Base-by-base conservation (phyloP, 2,888 invertebrate genomes). In the Spilarctia lutea region DNA sequence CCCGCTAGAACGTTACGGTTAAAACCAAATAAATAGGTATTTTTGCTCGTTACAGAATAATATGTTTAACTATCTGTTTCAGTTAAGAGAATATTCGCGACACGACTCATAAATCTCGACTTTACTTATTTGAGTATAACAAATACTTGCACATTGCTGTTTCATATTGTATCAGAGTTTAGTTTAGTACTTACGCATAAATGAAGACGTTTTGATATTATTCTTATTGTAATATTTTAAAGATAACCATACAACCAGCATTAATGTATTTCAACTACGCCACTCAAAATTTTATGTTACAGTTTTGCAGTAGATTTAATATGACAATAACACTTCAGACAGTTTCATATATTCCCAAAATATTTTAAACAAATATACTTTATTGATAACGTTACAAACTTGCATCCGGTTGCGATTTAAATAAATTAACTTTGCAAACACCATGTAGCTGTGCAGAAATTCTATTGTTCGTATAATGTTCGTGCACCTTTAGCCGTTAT, bases 401-500 rank as follows among this genome's bases (percentile, higher is more conserved):
- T 7, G 30, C 30, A 7, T 2, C 18, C 7, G 7, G 16, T 30
- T 4, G 16, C n/a, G 2, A 13, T 4, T 60, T 27, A 27, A 16
- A 27, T 30, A 60, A 27, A 60, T 16, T 11, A 56, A 2, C 52
- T 52, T 56, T 60, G 13, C 1, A 11, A 70, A 39, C 69, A 70
- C 2, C 39, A 35, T 70, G 27, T 70, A 66, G 70, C 65, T 75
- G 30, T 67, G 67, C 42, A 72, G 45, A 52, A 73, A 48, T 68
- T 63, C 48, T 69, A 73, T 73, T 73, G 69, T 73, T 73, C 27
- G 35, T 48, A 10, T 69, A 56, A 65, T 27, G n/a, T 20, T 71
- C n/a, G 45, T 65, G 63, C 65, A 65, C 66, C 60, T 68, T 63
- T 75, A 39, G 68, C 68, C 33, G 68, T 65, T 52, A n/a, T 65